These are phyloP conservation scores for Cheilosia vulpina DNA, from an alignment of 2,888 invertebrate genomes.

Conservation along the genomic window DNA sequence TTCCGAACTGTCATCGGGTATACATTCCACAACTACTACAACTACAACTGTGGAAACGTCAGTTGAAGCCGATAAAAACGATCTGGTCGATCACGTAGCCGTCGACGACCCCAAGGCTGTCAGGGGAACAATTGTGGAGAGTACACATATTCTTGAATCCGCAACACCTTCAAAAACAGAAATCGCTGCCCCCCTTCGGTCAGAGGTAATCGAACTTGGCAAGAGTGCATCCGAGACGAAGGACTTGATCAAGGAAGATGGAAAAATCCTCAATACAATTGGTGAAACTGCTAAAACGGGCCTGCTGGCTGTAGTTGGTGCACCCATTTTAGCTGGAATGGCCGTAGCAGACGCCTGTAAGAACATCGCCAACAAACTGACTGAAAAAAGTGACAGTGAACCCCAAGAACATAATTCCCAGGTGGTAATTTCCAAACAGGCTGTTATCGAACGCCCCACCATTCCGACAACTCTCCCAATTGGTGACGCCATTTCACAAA, in stretches of 20 bases:
- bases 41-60: not conserved
- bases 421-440: slow-evolving; percentile 8
- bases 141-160: not conserved
- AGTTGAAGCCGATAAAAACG: not conserved
- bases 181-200: not conserved
- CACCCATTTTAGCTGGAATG: slow-evolving; percentile 94
- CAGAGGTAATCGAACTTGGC: not conserved
- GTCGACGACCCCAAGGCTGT: not conserved
- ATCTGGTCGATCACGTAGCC: slow-evolving; percentile 1
- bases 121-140: slow-evolving; percentile 4
- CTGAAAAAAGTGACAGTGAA: slow-evolving; percentile 23
- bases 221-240: not conserved
- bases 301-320: slow-evolving; percentile 92
- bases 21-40: not conserved
- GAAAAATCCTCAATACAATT: slow-evolving; percentile 78
- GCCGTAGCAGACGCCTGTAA: slow-evolving; percentile 93
- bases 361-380: slow-evolving; percentile 80
- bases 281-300: slow-evolving; percentile 93
- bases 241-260: slow-evolving; percentile 4
- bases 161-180: slow-evolving; percentile 1
- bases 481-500: slow-evolving; percentile 87
- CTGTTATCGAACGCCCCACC: slow-evolving; percentile 9
- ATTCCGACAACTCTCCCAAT: slow-evolving; percentile 83
- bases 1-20: not conserved
- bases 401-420: not conserved